phyloP scores from a whole-genome alignment of 1,140 invertebrate genomes.

The Radopholus similis region DNA sequence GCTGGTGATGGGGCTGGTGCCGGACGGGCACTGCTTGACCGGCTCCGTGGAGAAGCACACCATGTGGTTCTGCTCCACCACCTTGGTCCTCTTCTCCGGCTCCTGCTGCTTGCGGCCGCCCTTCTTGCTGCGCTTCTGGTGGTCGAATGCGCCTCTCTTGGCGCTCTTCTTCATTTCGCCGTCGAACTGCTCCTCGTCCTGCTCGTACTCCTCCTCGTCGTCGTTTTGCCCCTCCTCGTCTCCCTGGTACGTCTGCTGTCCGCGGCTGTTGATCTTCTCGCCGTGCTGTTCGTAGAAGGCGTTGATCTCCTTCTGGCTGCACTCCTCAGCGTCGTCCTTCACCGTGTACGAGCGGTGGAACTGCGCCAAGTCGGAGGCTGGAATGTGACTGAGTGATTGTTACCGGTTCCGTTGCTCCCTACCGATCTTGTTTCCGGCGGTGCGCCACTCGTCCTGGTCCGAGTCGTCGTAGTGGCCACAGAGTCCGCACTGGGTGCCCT shows the following conservation, averaged over 20 bases:
- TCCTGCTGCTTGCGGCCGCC: constrained; percentile 10
- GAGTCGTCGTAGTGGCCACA: constrained; percentile 34
- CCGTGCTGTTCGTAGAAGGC: constrained; percentile 8
- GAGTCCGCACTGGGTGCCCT: constrained; percentile 34
- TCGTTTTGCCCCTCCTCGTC: background rate
- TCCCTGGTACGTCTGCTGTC: background rate
- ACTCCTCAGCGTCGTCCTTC: constrained; percentile 2
- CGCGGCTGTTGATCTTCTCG: constrained; percentile 2
- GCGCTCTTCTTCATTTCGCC: background rate
- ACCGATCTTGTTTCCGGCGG: constrained; percentile 17
- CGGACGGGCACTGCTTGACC: constrained; percentile 31
- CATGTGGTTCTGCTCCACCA: constrained; percentile 17
- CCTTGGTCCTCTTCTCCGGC: background rate
- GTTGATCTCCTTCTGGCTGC: constrained; percentile 5
- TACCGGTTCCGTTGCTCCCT: background rate
- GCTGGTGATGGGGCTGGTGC: background rate
- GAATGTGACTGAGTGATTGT: background rate
- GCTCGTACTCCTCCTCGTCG: background rate
- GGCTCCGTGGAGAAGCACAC: constrained; percentile 47
- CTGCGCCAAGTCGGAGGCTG: constrained; percentile 17
- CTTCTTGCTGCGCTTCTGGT: background rate
- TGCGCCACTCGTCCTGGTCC: constrained; percentile 12
- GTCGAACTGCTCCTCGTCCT: constrained; percentile 10
- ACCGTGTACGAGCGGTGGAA: constrained; percentile 35
- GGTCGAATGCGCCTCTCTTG: background rate